phyloP scores from a whole-genome alignment of 2,797 vertebrate species.

The Schizopygopsis malacanthus region DNA sequence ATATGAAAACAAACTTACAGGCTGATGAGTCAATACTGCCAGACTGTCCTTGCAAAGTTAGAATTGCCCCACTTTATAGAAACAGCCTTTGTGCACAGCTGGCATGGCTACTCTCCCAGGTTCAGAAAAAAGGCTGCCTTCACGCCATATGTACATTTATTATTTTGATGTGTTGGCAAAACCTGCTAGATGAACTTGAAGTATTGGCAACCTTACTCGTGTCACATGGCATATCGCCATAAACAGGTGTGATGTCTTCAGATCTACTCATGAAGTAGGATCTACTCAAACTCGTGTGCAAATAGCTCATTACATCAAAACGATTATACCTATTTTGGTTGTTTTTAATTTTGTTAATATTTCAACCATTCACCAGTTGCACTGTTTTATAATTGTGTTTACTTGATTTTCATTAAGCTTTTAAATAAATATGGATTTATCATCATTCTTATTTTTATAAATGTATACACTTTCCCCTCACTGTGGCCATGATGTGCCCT shows the following conservation, averaged over 20 bases:
- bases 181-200: not conserved
- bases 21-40: no score
- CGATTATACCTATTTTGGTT: not conserved
- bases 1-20: no score
- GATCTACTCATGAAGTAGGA: not conserved
- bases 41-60: no score
- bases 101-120: no score
- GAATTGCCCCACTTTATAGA: no score
- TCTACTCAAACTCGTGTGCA: not conserved
- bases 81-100: no score
- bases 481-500: not conserved
- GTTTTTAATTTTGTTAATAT: not conserved
- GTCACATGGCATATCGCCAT: not conserved
- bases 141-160: not conserved
- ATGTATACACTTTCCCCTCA: not conserved
- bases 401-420: not conserved
- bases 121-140: no score
- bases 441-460: not conserved
- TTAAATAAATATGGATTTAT: not conserved
- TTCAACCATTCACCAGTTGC: not conserved
- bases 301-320: not conserved
- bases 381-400: not conserved
- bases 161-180: not conserved
- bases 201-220: not conserved
- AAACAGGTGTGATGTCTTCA: conserved; percentile 1